phyloP scores from a whole-genome alignment of 2,113 vertebrate genomes.

The Pithys albifrons region DNA sequence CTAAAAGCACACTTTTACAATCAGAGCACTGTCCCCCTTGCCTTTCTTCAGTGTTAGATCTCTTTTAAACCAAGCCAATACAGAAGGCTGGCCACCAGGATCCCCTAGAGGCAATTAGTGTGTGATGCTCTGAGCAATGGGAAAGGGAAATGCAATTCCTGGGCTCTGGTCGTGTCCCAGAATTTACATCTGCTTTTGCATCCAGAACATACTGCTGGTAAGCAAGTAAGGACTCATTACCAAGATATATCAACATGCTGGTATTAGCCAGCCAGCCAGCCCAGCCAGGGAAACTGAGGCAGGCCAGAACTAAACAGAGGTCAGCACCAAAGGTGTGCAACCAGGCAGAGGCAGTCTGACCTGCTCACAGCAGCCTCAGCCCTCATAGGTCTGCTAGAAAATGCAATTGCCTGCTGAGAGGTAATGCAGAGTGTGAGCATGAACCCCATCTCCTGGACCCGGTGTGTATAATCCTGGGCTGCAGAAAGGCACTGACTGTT shows the following conservation, averaged over 20 bases:
- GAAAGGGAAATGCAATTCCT: background rate
- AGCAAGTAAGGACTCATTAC: background rate
- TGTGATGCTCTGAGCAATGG: background rate
- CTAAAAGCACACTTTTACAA: background rate
- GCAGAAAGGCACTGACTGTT: fast-evolving
- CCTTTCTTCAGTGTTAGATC: background rate
- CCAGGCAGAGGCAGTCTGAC: background rate
- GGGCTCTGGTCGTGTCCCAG: background rate
- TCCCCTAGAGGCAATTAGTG: background rate
- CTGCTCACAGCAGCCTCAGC: background rate
- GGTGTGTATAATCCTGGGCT: background rate
- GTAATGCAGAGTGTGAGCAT: background rate
- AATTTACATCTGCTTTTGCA: background rate
- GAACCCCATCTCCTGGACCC: background rate
- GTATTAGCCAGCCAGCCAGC: background rate
- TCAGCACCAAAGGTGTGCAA: background rate
- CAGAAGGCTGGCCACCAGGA: background rate
- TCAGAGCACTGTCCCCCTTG: background rate
- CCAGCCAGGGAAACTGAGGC: background rate
- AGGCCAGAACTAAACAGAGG: background rate
- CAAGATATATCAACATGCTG: background rate
- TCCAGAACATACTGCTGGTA: background rate
- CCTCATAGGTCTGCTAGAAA: background rate
- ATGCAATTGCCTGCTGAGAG: background rate
- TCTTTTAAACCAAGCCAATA: background rate